phyloP scores from a whole-genome alignment of 2,888 invertebrate genomes.

The Apamea crenata region DNA sequence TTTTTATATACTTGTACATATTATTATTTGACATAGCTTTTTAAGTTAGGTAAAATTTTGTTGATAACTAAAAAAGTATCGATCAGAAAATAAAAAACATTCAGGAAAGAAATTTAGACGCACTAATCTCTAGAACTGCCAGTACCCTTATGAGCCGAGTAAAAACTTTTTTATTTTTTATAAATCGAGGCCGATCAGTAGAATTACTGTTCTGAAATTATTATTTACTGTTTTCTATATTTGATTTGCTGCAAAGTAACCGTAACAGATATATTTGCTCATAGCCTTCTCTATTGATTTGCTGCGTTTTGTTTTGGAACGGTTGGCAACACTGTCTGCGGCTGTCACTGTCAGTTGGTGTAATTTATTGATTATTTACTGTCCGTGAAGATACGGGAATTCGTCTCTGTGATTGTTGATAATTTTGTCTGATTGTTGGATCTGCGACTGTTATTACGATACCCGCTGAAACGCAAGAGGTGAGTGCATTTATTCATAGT shows the following conservation, averaged over 20 bases:
- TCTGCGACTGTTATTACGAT: background rate
- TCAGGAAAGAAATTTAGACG: no score
- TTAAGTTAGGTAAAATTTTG: no score
- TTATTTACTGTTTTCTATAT: background rate
- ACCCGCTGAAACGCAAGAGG: conserved; percentile 7
- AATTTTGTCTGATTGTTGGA: background rate
- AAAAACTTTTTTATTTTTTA: background rate
- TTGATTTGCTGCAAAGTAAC: no score
- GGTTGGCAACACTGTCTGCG: background rate
- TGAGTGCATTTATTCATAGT: conserved; percentile 4
- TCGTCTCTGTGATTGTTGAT: background rate
- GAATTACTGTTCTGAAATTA: background rate
- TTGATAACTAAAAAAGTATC: no score
- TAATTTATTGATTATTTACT: background rate
- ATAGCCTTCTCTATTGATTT: no score
- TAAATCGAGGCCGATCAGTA: background rate
- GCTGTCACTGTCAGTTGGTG: background rate
- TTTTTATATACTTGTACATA: no score
- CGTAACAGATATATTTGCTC: background rate
- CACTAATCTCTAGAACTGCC: no score
- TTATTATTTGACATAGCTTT: no score
- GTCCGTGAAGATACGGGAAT: background rate
- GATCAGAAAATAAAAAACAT: no score
- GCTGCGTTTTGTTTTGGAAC: background rate
- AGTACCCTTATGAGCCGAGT: no score